These are phyloP conservation scores for Zaprionus lineosus DNA, from an alignment of 2,888 invertebrate species.

Conservation along the genomic window DNA sequence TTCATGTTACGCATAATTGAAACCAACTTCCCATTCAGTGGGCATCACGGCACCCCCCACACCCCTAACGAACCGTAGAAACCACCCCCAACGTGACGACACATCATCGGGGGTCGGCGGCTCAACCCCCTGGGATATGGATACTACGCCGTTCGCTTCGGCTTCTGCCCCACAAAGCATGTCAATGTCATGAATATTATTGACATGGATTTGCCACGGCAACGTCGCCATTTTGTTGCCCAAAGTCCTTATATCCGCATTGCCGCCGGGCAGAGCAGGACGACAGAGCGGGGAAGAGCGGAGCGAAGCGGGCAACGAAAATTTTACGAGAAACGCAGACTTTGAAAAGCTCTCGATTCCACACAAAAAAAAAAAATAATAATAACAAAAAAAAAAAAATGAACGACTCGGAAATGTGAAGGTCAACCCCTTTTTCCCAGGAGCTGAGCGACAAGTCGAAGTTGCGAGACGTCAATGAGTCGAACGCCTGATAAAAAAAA, in stretches of 20 bases:
- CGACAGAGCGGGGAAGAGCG: background rate
- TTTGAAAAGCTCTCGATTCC: slow-evolving; percentile 7
- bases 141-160: slow-evolving; percentile 11
- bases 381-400: slow-evolving; percentile 7
- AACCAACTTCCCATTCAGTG: slow-evolving; percentile 68
- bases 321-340: no score
- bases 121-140: slow-evolving; percentile 28
- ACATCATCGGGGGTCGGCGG: background rate
- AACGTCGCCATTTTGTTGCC: slow-evolving; percentile 56
- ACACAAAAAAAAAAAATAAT: slow-evolving; percentile 13
- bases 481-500: slow-evolving; percentile 71
- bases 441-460: slow-evolving; percentile 31
- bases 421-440: slow-evolving; percentile 70
- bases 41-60: no score
- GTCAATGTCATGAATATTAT: slow-evolving; percentile 78
- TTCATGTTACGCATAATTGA: slow-evolving; percentile 74
- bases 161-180: slow-evolving; percentile 68
- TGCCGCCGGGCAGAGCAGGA: background rate
- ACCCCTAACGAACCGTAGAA: no score
- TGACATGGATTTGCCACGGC: slow-evolving; percentile 66
- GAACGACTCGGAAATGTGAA: slow-evolving; percentile 44
- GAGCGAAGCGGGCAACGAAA: background rate
- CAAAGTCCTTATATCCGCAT: slow-evolving; percentile 44
- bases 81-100: slow-evolving; percentile 30
- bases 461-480: slow-evolving; percentile 52